Conservation (phyloP, 2,888 invertebrate genomes). For the Caenorhabditis sp. region DNA sequence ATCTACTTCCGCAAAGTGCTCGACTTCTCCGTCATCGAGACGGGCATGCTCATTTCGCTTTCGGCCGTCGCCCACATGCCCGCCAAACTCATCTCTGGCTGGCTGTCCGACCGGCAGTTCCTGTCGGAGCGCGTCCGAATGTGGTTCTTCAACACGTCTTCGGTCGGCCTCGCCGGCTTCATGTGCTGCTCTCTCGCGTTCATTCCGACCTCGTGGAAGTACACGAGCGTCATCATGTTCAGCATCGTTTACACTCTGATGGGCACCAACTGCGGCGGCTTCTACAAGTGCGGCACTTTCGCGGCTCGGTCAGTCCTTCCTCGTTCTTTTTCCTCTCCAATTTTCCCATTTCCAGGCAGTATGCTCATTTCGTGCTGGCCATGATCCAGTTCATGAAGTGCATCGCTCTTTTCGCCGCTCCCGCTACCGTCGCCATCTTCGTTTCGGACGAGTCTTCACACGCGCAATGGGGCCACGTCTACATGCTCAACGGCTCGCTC, state of each 20-base stretch:
- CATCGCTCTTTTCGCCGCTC: slow-evolving; percentile 72
- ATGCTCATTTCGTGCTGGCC: slow-evolving; percentile 73
- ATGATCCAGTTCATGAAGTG: slow-evolving; percentile 76
- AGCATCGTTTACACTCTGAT: slow-evolving; percentile 69
- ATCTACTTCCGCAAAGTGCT: slow-evolving; percentile 72
- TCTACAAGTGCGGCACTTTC: slow-evolving; percentile 75
- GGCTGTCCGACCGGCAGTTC: slow-evolving; percentile 66
- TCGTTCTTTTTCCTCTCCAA: neutral
- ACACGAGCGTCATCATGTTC: slow-evolving; percentile 63
- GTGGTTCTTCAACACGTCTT: slow-evolving; percentile 70
- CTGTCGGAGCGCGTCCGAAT: slow-evolving; percentile 65
- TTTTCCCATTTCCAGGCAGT: slow-evolving; percentile 55
- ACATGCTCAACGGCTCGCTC: slow-evolving; percentile 60
- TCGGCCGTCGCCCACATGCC: slow-evolving; percentile 64
- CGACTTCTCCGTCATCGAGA: slow-evolving; percentile 64
- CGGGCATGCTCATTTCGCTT: slow-evolving; percentile 60
- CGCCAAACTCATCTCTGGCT: slow-evolving; percentile 69
- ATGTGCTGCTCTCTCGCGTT: slow-evolving; percentile 64
- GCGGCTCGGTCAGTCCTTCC: slow-evolving; percentile 63
- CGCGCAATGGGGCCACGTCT: slow-evolving; percentile 60
- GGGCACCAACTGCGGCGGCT: slow-evolving; percentile 75
- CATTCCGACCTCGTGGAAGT: slow-evolving; percentile 59
- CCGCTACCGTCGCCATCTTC: slow-evolving; percentile 67
- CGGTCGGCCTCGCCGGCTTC: slow-evolving; percentile 67
- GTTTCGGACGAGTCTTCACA: slow-evolving; percentile 63